These are phyloP conservation scores for Lophotriccus pileatus DNA, from an alignment of 2,797 vertebrate species.

Conservation along the genomic window DNA sequence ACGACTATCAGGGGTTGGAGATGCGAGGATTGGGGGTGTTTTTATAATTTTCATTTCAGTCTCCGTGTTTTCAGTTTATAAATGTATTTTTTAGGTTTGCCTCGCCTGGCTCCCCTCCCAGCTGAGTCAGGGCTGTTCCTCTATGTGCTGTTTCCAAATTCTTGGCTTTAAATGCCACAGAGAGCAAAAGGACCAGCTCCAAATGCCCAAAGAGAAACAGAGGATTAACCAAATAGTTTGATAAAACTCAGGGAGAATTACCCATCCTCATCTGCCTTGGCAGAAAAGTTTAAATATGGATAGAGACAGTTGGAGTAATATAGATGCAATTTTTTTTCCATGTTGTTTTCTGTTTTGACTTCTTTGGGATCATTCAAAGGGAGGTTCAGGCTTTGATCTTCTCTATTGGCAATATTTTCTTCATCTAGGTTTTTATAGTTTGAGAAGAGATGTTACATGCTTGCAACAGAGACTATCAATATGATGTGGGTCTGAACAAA, in stretches of 20 bases:
- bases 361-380: conserved; percentile 56
- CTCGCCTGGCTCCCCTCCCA: not conserved
- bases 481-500: conserved; percentile 46
- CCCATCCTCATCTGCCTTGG: not conserved
- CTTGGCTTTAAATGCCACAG: not conserved
- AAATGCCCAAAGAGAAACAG: not conserved
- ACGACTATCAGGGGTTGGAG: not conserved
- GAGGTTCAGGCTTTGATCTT: conserved; percentile 65
- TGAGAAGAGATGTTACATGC: conserved; percentile 51
- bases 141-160: not conserved
- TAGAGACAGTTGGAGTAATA: conserved; percentile 18
- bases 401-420: conserved; percentile 41
- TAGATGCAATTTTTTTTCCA: not conserved
- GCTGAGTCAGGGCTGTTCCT: not conserved
- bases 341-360: conserved; percentile 64
- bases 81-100: not conserved
- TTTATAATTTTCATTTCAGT: not conserved
- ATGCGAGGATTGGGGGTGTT: fast-evolving
- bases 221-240: not conserved
- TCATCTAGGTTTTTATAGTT: conserved; percentile 60
- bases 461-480: conserved; percentile 23
- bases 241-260: not conserved
- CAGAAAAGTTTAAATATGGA: conserved; percentile 39
- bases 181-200: not conserved
- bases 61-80: not conserved